Percentiles rank a stretch among this genome's conserved stretches.
These are phyloP conservation scores for Nomada lathburiana DNA, from an alignment of 2,888 invertebrate genomes.

Conservation along the genomic window DNA sequence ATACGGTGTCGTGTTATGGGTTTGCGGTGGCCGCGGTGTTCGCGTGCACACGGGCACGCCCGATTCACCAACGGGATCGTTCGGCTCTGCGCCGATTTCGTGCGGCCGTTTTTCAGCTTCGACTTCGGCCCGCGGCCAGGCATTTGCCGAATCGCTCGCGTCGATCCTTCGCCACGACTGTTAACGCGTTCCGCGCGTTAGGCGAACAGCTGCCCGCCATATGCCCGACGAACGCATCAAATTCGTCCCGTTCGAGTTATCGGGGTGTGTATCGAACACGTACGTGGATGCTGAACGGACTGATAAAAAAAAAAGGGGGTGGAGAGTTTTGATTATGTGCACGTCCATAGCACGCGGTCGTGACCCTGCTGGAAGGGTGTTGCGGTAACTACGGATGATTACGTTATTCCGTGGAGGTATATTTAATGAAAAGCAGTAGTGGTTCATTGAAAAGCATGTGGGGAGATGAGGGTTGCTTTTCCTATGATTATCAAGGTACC, in stretches of 20 bases:
- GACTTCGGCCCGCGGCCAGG: not conserved
- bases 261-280: conserved; percentile 18
- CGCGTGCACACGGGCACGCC: conserved; percentile 55
- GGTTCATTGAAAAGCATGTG: conserved; percentile 13
- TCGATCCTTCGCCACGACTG: not conserved
- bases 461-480: conserved; percentile 9
- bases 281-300: not conserved
- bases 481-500: not conserved
- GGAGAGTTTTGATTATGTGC: conserved; percentile 4
- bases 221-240: conserved; percentile 33
- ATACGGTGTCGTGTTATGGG: conserved; percentile 78
- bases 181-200: conserved; percentile 20
- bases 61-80: conserved; percentile 40
- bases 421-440: conserved; percentile 1
- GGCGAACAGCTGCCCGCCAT: conserved; percentile 45
- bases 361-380: conserved; percentile 21
- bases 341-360: conserved; percentile 4
- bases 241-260: conserved; percentile 12
- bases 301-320: conserved; percentile 8
- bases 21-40: conserved; percentile 70
- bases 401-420: not conserved
- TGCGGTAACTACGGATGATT: conserved; percentile 15
- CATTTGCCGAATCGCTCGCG: conserved; percentile 1
- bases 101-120: conserved; percentile 13
- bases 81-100: conserved; percentile 7